Evolutionary conservation across 2,888 invertebrate genomes (phyloP), one percentile per base, ranked within the genome.

Genomic region (Onchidella celtica): DNA sequence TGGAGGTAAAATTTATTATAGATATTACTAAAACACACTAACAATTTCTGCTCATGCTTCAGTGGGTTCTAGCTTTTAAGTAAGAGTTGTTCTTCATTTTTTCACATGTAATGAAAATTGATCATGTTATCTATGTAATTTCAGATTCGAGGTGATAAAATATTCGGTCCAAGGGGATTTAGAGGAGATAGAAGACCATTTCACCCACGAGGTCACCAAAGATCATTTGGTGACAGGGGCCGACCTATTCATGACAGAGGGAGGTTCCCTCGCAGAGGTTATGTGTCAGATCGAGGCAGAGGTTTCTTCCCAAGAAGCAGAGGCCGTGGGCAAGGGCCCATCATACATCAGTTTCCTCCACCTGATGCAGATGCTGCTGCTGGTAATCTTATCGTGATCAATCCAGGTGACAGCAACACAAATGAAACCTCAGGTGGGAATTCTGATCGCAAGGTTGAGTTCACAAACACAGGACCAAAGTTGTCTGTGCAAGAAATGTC

Each of bases 381-480:
- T 11, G 85, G 85, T 40, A 89, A 88, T 83, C 81, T 89, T 73
- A 87, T 87, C 14, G 86, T 87, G 17, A 87, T 87, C 32, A 84
- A 84, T 34, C 86, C 87, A 11, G 55, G n/a, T n/a, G n/a, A n/a
- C n/a, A n/a, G n/a, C n/a, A n/a, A n/a, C n/a, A n/a, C n/a, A n/a
- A n/a, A n/a, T n/a, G n/a, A n/a, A n/a, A n/a, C n/a, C n/a, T n/a
- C n/a, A n/a, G n/a, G n/a, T n/a, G n/a, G n/a, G n/a, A n/a, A n/a
- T n/a, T n/a, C n/a, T n/a, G n/a, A n/a, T n/a, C n/a, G n/a, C n/a
- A n/a, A n/a, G n/a, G n/a, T n/a, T n/a, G n/a, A n/a, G n/a, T n/a
- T n/a, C n/a, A n/a, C n/a, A n/a, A n/a, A n/a, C n/a, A n/a, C n/a
- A n/a, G n/a, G n/a, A n/a, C n/a, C n/a, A n/a, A n/a, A n/a, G n/a